Evolutionary conservation across 2,797 vertebrate species (phyloP), one percentile per base, ranked within the genome.

Genomic region (Channallabes apus): DNA sequence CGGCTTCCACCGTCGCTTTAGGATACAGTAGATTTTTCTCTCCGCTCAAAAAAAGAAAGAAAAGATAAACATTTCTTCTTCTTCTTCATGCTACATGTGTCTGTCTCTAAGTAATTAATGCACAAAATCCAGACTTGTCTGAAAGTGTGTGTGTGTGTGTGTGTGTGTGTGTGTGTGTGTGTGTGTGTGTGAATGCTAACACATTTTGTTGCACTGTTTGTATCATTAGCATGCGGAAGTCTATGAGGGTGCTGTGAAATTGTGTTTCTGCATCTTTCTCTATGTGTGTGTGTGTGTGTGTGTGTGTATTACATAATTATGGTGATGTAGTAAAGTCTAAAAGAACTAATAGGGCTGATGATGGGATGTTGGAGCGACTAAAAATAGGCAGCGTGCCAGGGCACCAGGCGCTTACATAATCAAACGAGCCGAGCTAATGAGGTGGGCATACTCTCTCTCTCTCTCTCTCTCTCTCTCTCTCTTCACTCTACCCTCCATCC

Each of bases 401-500:
- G 82, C 82, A 86, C 77, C 29, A 32, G 69, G 83, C 87, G 89
- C 90, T 94, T 93, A 90, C 90, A 90, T 94, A 93, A 94, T 93
- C 84, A 92, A 93, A 92, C 88, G 90, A 94, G 91, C 89, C 87
- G 90, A 85, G 91, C 88, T 94, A 94, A 95, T 93, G 93, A 93
- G 91, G 92, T 88, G 91, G 91, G 88, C 85, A 88, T 90, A 91
- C 89, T 77, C 85, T 27, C 86, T 85, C 85, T 73, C 83, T 59
- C 87, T 68, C 59, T 80, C 62, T 27, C 84, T 87, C 56, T 51
- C 84, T 71, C 59, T 75, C 83, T 67, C 87, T 58, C 80, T 71
- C 84, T 64, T 38, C 82, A 58, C 54, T 41, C 38, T 71, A n/a
- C n/a, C 41, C 91, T 69, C 46, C 67, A 15, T 51, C 71, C 71